Evolutionary conservation across 2,113 vertebrate genomes (phyloP), one percentile per base, ranked within the genome.

Genomic region (Tachuris rubrigastra): DNA sequence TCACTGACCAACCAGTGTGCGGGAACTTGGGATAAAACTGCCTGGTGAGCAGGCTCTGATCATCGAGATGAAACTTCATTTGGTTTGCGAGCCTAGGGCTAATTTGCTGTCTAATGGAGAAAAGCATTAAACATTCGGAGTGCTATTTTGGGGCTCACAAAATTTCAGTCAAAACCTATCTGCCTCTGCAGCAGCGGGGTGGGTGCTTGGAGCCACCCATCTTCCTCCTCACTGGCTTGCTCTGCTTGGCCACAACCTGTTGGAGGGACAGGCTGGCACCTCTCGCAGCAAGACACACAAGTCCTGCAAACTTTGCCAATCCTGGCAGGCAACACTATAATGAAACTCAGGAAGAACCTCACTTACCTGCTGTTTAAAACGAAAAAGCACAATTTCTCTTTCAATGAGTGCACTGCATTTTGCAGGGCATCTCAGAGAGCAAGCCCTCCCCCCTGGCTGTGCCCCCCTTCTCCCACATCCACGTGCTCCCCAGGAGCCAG

Each of bases 21-120:
- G 13, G 97, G 97, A 98, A 97, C 98, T 98, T 98, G 98, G 96
- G 93, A 87, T 96, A 89, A 93, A 97, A 96, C 62, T 93, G 92
- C 96, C 92, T 89, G 90, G 89, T 85, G 96, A 86, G 94, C 92
- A 90, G 88, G 83, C 79, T 89, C 93, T 14, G 9, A 77, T 68
- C 31, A 46, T 53, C 1, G 14, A 96, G 77, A 90, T 31, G 93
- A 91, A 95, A 94, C 92, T 96, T 89, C 95, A 96, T 96, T 95
- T 94, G 92, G 59, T 87, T 96, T 87, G 94, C 10, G 12, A 91
- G 96, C 93, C 94, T 73, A 91, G 85, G 94, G 96, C 94, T 97
- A 97, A 96, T 97, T 97, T 97, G 95, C 93, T 97, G 93, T 86
- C 95, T 97, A 97, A 97, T 96, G 95, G 55, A 95, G 94, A 96